phyloP scores from a whole-genome alignment of 1,140 invertebrate genomes.

The Pseudomyrmex concolor region DNA sequence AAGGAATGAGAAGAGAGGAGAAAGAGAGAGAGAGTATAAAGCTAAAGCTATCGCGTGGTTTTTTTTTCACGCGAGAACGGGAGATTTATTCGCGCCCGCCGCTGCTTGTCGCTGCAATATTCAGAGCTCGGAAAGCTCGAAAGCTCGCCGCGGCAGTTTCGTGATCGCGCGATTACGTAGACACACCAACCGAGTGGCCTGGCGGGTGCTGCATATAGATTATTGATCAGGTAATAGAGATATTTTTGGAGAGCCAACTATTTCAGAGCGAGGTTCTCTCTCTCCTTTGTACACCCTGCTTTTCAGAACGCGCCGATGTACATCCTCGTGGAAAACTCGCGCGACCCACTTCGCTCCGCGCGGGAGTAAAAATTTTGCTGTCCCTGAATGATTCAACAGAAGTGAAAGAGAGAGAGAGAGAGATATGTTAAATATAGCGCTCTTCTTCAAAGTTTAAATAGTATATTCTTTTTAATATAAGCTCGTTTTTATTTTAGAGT shows the following conservation, averaged over 20 bases:
- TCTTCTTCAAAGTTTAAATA: too few species aligned
- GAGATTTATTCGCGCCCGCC: constrained; percentile 45
- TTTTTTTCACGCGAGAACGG: constrained; percentile 18
- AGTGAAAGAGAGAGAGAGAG: too few species aligned
- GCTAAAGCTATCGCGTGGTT: constrained; percentile 43
- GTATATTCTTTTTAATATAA: too few species aligned
- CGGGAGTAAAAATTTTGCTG: constrained; percentile 19
- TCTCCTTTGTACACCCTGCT: constrained; percentile 32
- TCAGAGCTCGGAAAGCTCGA: constrained; percentile 33
- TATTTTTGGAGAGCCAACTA: constrained; percentile 45
- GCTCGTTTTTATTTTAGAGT: too few species aligned
- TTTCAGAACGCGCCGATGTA: constrained; percentile 18
- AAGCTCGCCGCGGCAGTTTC: constrained; percentile 26
- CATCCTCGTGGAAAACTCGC: constrained; percentile 31
- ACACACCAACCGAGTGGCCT: constrained; percentile 13
- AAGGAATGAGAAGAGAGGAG: too few species aligned
- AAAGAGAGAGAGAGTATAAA: too few species aligned
- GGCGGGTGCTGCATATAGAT: constrained; percentile 77
- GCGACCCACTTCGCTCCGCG: constrained; percentile 37
- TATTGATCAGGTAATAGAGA: constrained; percentile 81
- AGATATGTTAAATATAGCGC: too few species aligned
- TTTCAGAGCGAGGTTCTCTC: constrained; percentile 18
- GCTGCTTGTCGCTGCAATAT: constrained; percentile 46
- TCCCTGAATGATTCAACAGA: constrained; percentile 7
- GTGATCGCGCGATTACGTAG: constrained; percentile 52